Evolutionary conservation across 1,140 invertebrate genomes (phyloP).

Genomic region (Tribolium castaneum): DNA sequence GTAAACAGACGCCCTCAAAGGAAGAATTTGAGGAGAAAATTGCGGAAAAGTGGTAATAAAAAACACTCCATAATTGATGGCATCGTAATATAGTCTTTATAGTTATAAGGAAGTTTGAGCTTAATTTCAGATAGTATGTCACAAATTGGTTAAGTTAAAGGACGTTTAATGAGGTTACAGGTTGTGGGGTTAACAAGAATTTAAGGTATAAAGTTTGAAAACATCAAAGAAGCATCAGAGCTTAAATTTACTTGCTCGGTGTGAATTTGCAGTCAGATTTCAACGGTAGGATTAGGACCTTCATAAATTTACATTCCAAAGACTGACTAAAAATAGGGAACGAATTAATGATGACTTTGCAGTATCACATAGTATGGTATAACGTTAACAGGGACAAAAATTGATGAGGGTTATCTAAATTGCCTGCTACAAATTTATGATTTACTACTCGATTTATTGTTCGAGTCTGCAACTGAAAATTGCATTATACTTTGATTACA

Average conservation of each 20-base stretch:
- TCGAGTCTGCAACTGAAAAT: not conserved
- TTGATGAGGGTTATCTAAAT: not conserved
- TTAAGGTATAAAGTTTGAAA: not conserved
- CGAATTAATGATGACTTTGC: too few species aligned
- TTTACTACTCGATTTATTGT: not conserved
- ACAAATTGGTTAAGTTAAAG: not conserved
- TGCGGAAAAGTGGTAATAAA: not conserved
- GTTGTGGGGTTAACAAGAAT: not conserved
- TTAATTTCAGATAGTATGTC: not conserved
- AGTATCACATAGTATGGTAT: too few species aligned
- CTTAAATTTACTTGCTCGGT: not conserved
- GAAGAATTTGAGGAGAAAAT: not conserved
- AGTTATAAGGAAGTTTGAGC: not conserved
- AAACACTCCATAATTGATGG: not conserved
- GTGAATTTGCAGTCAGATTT: not conserved
- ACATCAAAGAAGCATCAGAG: not conserved
- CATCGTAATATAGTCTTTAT: not conserved
- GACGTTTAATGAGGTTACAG: not conserved
- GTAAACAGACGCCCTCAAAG: not conserved
- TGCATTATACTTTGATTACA: not conserved
- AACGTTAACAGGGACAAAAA: not conserved
- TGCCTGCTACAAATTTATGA: not conserved
- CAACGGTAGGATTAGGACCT: not conserved
- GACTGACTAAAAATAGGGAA: too few species aligned
- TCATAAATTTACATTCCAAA: too few species aligned